Evolutionary conservation across 2,113 vertebrate genomes (phyloP).

Genomic region (Silurus meridionalis): DNA sequence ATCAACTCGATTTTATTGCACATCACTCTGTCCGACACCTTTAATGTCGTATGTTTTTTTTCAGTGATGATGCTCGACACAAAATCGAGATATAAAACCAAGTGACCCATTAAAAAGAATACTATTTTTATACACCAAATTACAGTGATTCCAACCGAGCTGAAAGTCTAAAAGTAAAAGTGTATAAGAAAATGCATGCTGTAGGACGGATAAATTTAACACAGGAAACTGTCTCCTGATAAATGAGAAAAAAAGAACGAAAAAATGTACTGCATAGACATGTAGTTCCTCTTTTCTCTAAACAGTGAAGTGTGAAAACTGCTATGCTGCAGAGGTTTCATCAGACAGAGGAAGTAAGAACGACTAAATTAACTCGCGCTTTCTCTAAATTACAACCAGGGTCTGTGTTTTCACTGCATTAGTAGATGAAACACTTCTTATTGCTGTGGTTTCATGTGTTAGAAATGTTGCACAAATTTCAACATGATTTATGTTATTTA

Average conservation of each 20-base stretch:
- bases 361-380: not conserved
- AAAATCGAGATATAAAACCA: not conserved
- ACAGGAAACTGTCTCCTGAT: not conserved
- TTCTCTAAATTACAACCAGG: not conserved
- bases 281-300: constrained; percentile 30
- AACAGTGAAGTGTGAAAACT: not conserved
- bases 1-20: not conserved
- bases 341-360: constrained; percentile 26
- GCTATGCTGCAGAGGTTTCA: not conserved
- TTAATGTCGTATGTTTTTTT: not conserved
- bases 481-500: not conserved
- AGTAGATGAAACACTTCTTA: not conserved
- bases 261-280: not conserved
- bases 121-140: not conserved
- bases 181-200: not conserved
- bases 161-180: not conserved
- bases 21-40: not conserved
- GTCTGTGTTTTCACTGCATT: not conserved
- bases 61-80: not conserved
- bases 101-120: not conserved
- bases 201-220: not conserved
- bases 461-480: not conserved
- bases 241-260: not conserved
- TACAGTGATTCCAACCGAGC: not conserved
- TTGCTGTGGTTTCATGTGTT: not conserved